These are phyloP conservation scores for Lagodon rhomboides DNA, from an alignment of 2,797 vertebrate genomes.

Conservation along the genomic window DNA sequence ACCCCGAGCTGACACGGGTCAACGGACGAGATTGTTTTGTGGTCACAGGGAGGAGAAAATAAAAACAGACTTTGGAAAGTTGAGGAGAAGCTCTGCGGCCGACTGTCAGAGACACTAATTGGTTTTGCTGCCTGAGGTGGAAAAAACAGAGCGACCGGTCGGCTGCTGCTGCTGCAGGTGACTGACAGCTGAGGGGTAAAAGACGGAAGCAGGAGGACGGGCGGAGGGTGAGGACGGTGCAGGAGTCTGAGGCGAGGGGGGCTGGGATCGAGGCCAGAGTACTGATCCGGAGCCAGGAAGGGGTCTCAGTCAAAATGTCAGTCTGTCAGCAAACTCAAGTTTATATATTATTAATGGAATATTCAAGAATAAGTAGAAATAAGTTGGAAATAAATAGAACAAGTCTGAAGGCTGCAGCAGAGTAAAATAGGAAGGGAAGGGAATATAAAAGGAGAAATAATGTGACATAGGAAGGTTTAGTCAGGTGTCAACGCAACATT, in stretches of 20 bases:
- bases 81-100: conserved; percentile 36
- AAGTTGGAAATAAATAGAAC: too few species aligned
- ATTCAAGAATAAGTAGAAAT: too few species aligned
- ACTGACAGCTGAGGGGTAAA: conserved; percentile 42
- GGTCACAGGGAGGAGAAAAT: conserved; percentile 50
- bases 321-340: not conserved
- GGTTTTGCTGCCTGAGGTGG: conserved; percentile 64
- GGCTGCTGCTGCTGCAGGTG: conserved; percentile 37
- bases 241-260: conserved; percentile 3
- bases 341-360: too few species aligned
- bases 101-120: conserved; percentile 63
- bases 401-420: too few species aligned
- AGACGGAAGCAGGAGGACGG: conserved; percentile 6
- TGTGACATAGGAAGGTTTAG: not conserved
- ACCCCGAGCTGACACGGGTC: conserved; percentile 59
- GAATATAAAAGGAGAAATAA: not conserved
- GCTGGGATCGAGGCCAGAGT: not conserved
- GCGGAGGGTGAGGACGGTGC: not conserved
- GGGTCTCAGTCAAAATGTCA: not conserved
- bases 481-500: not conserved
- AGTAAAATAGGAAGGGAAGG: too few species aligned
- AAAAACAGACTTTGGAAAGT: conserved; percentile 50
- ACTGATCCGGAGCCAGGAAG: not conserved
- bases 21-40: conserved; percentile 38
- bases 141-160: conserved; percentile 20